Percentiles rank a stretch among this genome's conserved stretches.
Evolutionary conservation across 1,140 invertebrate genomes (phyloP).

Genomic region (Saccostrea glomerata): DNA sequence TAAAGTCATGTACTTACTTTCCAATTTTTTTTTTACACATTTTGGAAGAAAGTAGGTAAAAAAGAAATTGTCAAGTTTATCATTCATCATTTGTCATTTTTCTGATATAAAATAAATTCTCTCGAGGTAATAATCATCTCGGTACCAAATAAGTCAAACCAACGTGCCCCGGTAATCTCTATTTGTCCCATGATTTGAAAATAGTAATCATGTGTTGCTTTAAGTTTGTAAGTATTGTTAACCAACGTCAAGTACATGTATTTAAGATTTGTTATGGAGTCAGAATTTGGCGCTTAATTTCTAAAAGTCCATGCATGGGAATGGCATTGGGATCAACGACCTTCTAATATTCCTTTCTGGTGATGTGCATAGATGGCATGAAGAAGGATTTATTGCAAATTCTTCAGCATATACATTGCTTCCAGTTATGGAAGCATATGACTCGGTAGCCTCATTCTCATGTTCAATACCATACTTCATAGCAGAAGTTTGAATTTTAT

Average conservation of each 20-base stretch:
- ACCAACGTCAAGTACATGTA: background rate
- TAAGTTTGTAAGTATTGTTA: background rate
- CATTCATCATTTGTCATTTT: slow-evolving; percentile 23
- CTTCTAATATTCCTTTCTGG: no score
- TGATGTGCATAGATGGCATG: no score
- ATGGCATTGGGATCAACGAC: background rate
- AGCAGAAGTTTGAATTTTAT: no score
- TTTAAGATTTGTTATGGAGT: background rate
- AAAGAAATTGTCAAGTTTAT: slow-evolving; percentile 28
- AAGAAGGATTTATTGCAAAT: no score
- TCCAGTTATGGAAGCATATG: no score
- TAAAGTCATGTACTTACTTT: no score
- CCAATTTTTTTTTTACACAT: background rate
- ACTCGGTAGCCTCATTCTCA: no score
- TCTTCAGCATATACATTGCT: background rate
- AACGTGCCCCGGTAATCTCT: slow-evolving; percentile 36
- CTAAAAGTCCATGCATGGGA: slow-evolving; percentile 6
- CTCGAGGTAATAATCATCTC: slow-evolving; percentile 37
- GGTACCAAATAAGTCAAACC: slow-evolving; percentile 40
- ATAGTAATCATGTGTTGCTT: slow-evolving; percentile 21
- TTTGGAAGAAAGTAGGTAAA: background rate
- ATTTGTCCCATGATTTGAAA: slow-evolving; percentile 45
- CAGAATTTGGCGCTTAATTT: slow-evolving; percentile 13
- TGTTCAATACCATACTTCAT: no score
- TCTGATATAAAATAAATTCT: slow-evolving; percentile 27